Evolutionary conservation across 1,140 invertebrate genomes (phyloP).

Genomic region (Dendroctonus ponderosae): DNA sequence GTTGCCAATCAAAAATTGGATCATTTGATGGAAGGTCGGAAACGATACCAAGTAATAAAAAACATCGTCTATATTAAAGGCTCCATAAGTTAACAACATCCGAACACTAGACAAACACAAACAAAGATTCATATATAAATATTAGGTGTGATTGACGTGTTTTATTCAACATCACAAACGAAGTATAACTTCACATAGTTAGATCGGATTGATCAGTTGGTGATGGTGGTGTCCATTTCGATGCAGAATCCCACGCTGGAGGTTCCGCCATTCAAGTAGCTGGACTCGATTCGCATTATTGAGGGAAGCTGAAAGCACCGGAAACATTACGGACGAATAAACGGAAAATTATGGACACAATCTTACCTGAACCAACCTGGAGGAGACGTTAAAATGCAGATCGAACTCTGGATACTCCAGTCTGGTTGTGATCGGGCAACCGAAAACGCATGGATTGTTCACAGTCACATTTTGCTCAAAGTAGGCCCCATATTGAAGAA

Average conservation of each 20-base stretch:
- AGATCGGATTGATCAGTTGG: too few relatives aligned
- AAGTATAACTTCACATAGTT: too few relatives aligned
- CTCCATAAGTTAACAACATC: too few relatives aligned
- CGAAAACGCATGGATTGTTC: neutral
- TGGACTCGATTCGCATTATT: neutral
- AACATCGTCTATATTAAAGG: too few relatives aligned
- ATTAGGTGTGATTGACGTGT: too few relatives aligned
- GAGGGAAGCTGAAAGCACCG: neutral
- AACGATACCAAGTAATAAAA: too few relatives aligned
- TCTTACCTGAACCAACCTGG: neutral
- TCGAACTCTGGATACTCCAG: constrained; percentile 1
- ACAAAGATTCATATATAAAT: too few relatives aligned
- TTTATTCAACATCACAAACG: too few relatives aligned
- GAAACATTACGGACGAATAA: neutral
- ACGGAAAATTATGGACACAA: too few relatives aligned
- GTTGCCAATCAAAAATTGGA: too few relatives aligned
- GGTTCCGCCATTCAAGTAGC: neutral
- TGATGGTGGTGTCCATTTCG: neutral
- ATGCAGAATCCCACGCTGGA: neutral
- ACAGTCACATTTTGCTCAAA: neutral
- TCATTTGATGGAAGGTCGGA: too few relatives aligned
- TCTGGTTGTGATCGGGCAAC: constrained; percentile 2
- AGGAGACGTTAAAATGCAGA: neutral
- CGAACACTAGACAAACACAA: too few relatives aligned
- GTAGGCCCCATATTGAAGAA: constrained; percentile 5